Percentiles rank a stretch among this genome's conserved stretches.
These are phyloP conservation scores for Gracilinanus agilis DNA, from an alignment of 2,113 vertebrate species.

Conservation along the genomic window DNA sequence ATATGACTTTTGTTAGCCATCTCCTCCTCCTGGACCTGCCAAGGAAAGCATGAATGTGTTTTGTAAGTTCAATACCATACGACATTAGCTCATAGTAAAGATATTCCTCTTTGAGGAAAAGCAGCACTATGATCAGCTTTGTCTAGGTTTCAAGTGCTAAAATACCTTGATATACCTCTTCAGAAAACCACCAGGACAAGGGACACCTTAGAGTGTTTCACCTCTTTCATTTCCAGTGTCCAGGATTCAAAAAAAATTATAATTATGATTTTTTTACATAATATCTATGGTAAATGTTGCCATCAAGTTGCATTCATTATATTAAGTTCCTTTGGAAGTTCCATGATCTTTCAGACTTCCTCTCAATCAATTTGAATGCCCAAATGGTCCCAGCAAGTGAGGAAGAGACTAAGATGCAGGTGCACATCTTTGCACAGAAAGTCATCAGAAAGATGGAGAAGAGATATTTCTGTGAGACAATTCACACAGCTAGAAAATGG, in stretches of 20 bases:
- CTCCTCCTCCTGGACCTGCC: slow-evolving; percentile 52
- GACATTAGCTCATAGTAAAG: slow-evolving; percentile 60
- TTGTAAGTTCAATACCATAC: slow-evolving; percentile 56
- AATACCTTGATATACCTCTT: not conserved
- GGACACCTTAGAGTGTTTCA: not conserved
- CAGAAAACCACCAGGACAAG: not conserved
- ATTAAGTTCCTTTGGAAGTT: not conserved
- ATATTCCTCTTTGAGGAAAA: not conserved
- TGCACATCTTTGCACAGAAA: not conserved
- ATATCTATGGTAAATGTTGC: not conserved
- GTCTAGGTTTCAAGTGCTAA: not conserved
- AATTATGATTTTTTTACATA: not conserved
- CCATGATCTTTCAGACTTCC: not conserved
- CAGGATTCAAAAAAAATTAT: slow-evolving; percentile 6
- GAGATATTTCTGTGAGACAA: not conserved
- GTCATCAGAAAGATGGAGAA: not conserved
- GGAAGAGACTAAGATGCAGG: not conserved
- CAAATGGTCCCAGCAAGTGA: not conserved
- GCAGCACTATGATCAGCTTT: slow-evolving; percentile 9
- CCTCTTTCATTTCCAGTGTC: slow-evolving; percentile 15
- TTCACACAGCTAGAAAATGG: not conserved
- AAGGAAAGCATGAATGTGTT: slow-evolving; percentile 59
- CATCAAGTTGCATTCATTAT: not conserved
- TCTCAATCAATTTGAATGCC: not conserved
- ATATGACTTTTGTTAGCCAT: slow-evolving; percentile 75